Evolutionary conservation across 1,140 invertebrate species (phyloP).

Genomic region (Bombus pyrosoma): DNA sequence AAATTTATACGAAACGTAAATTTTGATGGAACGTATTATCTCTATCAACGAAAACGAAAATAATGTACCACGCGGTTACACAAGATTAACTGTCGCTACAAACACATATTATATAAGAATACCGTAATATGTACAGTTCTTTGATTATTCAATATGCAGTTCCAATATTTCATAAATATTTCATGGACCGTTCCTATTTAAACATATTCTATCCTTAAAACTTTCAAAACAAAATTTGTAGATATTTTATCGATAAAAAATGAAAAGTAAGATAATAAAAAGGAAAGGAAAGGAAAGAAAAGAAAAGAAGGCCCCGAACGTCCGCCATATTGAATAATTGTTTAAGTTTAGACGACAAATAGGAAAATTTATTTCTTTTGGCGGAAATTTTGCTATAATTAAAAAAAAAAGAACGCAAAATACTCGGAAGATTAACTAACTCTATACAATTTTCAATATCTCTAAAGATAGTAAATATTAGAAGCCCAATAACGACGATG

Average conservation of each 20-base stretch:
- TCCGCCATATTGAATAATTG: background rate
- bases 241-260: background rate
- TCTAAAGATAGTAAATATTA: background rate
- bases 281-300: background rate
- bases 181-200: too few species aligned
- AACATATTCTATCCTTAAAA: background rate
- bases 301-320: background rate
- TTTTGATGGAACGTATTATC: conserved; percentile 18
- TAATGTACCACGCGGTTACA: background rate
- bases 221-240: background rate
- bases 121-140: background rate
- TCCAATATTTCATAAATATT: background rate
- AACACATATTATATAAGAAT: background rate
- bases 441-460: background rate
- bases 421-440: background rate
- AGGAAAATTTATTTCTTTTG: background rate
- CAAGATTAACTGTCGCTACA: background rate
- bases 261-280: background rate
- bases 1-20: conserved; percentile 24
- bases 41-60: background rate
- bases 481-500: background rate
- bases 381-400: too few species aligned
- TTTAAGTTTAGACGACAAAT: background rate
- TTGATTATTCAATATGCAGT: background rate
- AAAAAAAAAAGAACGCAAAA: background rate